Evolutionary conservation across 2,113 vertebrate genomes (phyloP), one percentile per base, ranked within the genome.

Genomic region (Pseudolaguvia tuberculata): DNA sequence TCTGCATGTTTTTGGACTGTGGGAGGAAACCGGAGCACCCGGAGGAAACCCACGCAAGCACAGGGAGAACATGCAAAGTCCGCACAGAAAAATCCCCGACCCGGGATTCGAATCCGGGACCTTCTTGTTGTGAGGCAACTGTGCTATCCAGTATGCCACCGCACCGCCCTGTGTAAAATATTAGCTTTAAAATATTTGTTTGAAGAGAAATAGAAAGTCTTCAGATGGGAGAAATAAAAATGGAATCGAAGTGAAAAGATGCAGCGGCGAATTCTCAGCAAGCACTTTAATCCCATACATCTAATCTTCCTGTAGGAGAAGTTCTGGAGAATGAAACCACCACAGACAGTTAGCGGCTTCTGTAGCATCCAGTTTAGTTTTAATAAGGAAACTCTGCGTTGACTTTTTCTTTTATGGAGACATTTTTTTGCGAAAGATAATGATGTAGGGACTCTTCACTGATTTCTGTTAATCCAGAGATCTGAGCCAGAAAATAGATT

Each of bases 161-260:
- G n/a, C n/a, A n/a, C n/a, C n/a, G n/a, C n/a, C n/a, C 2, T 23
- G 15, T 8, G 51, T 57, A 14, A 29, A 11, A 59, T 35, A 18
- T 20, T 12, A 61, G 11, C 17, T 61, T n/a, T n/a, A 12, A 45
- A 23, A 42, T 14, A 62, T 21, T n/a, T 6, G 20, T 29, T 13
- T 47, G 39, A 65, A 25, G 21, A 23, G 11, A 20, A 25, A 45
- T 14, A 29, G n/a, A 51, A 47, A 18, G 42, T 17, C n/a, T 66
- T 66, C 25, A 17, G 47, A 35, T 50, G 23, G 48, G 51, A 14
- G 45, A 56, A 78, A 66, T 23, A 57, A 48, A 52, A 70, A 70
- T 75, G 66, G 27, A 57, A 79, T 79, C 72, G 57, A 68, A 75
- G 23, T 57, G 50, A 57, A 57, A 57, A 65, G 27, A 45, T 55